Evolutionary conservation across 2,888 invertebrate genomes (phyloP).

Genomic region (Choreutis nemorana): DNA sequence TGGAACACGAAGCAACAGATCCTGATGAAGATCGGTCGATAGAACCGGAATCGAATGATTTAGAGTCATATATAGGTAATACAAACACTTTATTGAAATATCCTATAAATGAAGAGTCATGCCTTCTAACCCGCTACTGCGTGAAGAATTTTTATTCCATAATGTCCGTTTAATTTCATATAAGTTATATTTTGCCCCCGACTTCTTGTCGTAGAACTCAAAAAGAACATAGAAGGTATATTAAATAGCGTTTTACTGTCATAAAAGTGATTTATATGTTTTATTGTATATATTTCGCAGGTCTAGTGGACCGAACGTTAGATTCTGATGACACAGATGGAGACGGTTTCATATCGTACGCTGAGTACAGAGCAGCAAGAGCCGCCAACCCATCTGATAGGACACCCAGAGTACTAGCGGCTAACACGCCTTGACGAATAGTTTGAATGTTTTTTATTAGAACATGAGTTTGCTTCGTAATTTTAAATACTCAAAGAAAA

Average conservation of each 20-base stretch:
- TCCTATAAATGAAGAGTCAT: conserved; percentile 10
- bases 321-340: conserved; percentile 83
- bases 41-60: conserved; percentile 39
- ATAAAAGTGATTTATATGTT: too few relatives aligned
- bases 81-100: too few relatives aligned
- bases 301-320: conserved; percentile 85
- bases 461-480: too few relatives aligned
- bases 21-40: conserved; percentile 39
- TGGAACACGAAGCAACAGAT: conserved; percentile 64
- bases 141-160: too few relatives aligned
- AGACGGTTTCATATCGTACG: conserved; percentile 87
- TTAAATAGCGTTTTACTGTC: too few relatives aligned
- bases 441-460: background rate
- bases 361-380: conserved; percentile 68
- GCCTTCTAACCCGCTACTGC: too few relatives aligned
- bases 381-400: conserved; percentile 24
- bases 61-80: conserved; percentile 41
- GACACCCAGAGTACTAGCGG: conserved; percentile 31
- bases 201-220: too few relatives aligned
- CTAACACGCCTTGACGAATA: conserved; percentile 13
- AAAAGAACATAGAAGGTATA: too few relatives aligned
- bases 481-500: too few relatives aligned
- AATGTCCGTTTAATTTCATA: too few relatives aligned
- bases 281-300: too few relatives aligned
- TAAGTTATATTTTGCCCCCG: too few relatives aligned